Evolutionary conservation across 2,888 invertebrate species (phyloP).

Genomic region (Lapara coniferarum): DNA sequence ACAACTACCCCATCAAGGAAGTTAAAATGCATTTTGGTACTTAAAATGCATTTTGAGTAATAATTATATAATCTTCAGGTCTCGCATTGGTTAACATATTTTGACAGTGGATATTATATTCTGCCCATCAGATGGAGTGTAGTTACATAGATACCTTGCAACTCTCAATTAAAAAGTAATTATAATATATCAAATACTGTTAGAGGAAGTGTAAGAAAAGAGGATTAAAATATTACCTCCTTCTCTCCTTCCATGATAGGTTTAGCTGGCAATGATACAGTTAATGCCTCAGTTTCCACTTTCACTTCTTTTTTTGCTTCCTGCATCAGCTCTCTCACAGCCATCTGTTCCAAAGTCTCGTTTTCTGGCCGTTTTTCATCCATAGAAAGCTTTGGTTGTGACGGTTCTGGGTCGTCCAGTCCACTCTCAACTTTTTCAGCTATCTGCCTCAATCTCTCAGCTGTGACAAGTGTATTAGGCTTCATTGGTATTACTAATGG

Average conservation of each 20-base stretch:
- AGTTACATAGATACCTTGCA: too few species aligned
- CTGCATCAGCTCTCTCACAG: conserved; percentile 88
- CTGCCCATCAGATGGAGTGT: too few species aligned
- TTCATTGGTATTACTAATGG: conserved; percentile 88
- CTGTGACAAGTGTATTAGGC: conserved; percentile 80
- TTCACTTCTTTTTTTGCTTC: conserved; percentile 76
- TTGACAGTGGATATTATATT: too few species aligned
- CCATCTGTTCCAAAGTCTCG: conserved; percentile 86
- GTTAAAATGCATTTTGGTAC: too few species aligned
- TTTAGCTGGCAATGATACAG: conserved; percentile 84
- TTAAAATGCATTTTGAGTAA: too few species aligned
- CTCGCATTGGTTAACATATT: too few species aligned
- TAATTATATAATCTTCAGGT: too few species aligned
- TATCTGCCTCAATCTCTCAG: conserved; percentile 75
- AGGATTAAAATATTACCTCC: conserved; percentile 69
- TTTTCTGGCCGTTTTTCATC: conserved; percentile 50
- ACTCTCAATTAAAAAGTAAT: too few species aligned
- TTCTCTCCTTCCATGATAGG: conserved; percentile 84
- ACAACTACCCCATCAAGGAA: too few species aligned
- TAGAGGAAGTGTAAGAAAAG: not conserved
- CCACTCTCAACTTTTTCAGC: conserved; percentile 77
- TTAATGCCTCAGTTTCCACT: conserved; percentile 63
- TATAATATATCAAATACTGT: too few species aligned
- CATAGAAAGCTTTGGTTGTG: conserved; percentile 44
- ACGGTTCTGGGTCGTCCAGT: conserved; percentile 75